These are phyloP conservation scores for Paratrypauchen microcephalus DNA, from an alignment of 2,797 vertebrate genomes.

Conservation along the genomic window DNA sequence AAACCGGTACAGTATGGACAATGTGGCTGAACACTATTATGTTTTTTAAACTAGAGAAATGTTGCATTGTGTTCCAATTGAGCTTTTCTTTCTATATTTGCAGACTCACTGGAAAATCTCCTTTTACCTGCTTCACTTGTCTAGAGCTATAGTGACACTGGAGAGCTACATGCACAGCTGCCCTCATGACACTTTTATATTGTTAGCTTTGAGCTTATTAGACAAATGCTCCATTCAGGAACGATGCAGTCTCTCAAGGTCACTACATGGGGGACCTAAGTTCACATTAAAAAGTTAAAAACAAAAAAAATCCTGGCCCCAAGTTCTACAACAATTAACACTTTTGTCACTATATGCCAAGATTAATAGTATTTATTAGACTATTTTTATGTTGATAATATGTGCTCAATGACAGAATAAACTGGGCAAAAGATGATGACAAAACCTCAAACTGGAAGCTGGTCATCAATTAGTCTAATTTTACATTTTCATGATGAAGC, in stretches of 20 bases:
- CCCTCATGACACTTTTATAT: slow-evolving; percentile 73
- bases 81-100: slow-evolving; percentile 2
- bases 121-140: slow-evolving; percentile 34
- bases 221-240: slow-evolving; percentile 69
- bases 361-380: not conserved
- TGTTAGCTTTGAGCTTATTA: slow-evolving; percentile 74
- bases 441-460: not conserved
- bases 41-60: not conserved
- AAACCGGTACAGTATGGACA: not conserved
- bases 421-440: not conserved
- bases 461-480: not conserved
- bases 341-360: not conserved
- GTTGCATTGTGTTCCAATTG: not conserved
- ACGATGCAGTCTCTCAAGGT: slow-evolving; percentile 40
- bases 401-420: not conserved
- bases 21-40: not conserved
- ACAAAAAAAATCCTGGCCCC: not conserved
- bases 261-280: slow-evolving; percentile 36
- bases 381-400: not conserved
- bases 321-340: not conserved
- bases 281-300: not conserved
- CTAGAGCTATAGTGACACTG: slow-evolving; percentile 45
- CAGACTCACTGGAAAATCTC: slow-evolving; percentile 29
- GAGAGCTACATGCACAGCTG: slow-evolving; percentile 60
- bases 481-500: no score